Evolutionary conservation across 2,797 vertebrate genomes (phyloP).

Genomic region (Erpetoichthys calabaricus): DNA sequence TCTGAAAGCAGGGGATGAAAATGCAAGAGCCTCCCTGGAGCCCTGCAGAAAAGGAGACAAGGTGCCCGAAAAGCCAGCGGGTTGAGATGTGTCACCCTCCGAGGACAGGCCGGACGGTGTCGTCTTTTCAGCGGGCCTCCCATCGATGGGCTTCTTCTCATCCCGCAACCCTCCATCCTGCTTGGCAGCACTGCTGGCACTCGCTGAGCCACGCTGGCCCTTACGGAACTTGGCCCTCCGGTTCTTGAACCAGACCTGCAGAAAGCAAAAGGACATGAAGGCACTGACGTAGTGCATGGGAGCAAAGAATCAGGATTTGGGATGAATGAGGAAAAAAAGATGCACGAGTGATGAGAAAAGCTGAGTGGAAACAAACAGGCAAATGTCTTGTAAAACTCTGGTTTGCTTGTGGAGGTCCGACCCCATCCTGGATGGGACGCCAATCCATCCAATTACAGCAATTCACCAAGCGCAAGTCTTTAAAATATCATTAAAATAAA

Average conservation of each 20-base stretch:
- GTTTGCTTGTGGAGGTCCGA: too few species aligned
- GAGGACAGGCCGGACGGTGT: constrained; percentile 12
- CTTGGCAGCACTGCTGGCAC: constrained; percentile 28
- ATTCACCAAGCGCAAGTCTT: too few species aligned
- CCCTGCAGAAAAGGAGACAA: constrained; percentile 30
- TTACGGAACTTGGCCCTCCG: constrained; percentile 66
- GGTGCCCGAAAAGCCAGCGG: constrained; percentile 26
- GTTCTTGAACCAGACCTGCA: constrained; percentile 74
- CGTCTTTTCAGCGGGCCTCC: constrained; percentile 23
- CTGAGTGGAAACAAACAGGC: too few species aligned
- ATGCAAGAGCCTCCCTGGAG: constrained; percentile 27
- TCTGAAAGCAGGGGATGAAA: constrained; percentile 33
- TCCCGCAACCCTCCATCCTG: constrained; percentile 14
- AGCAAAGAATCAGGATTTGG: neutral
- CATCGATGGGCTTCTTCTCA: constrained; percentile 18
- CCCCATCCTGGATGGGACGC: too few species aligned
- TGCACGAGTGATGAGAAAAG: too few species aligned
- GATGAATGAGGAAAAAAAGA: neutral
- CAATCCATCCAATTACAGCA: too few species aligned
- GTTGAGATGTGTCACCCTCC: constrained; percentile 12
- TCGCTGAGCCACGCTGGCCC: constrained; percentile 41
- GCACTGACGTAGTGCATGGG: neutral
- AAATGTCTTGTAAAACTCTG: too few species aligned
- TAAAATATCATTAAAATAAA: too few species aligned
- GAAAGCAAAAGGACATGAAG: too few species aligned